Conservation (phyloP, 2,113 vertebrate genomes). For the Actinemys pallida region DNA sequence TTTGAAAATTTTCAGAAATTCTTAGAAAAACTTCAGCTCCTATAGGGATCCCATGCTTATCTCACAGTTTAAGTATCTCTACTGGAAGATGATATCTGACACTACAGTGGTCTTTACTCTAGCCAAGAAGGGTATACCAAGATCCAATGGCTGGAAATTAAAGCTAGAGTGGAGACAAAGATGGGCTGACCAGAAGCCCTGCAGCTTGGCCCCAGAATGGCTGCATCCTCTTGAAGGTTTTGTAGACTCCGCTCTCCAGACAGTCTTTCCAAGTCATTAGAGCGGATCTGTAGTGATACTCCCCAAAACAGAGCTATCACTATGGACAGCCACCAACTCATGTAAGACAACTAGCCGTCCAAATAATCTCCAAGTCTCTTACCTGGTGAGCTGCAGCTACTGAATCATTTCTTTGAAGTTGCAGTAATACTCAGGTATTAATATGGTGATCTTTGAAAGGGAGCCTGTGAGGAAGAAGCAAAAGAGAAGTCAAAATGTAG, state of each 20-base stretch:
- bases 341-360: accelerated
- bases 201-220: not conserved
- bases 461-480: slow-evolving; percentile 34
- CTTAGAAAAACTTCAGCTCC: not conserved
- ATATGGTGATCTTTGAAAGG: not conserved
- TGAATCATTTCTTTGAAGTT: not conserved
- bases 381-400: slow-evolving; percentile 45
- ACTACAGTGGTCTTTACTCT: not conserved
- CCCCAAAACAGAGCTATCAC: not conserved
- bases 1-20: not conserved
- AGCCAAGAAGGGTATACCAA: not conserved
- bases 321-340: not conserved
- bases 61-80: not conserved
- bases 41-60: not conserved
- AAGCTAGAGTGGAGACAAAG: accelerated
- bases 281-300: not conserved
- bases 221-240: accelerated
- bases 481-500: not conserved
- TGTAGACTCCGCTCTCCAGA: accelerated
- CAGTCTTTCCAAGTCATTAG: not conserved
- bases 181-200: not conserved
- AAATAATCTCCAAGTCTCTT: not conserved
- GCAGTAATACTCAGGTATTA: not conserved
- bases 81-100: not conserved
- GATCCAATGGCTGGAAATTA: not conserved